Evolutionary conservation across 1,140 invertebrate genomes (phyloP).

Genomic region (Hyles vespertilio): DNA sequence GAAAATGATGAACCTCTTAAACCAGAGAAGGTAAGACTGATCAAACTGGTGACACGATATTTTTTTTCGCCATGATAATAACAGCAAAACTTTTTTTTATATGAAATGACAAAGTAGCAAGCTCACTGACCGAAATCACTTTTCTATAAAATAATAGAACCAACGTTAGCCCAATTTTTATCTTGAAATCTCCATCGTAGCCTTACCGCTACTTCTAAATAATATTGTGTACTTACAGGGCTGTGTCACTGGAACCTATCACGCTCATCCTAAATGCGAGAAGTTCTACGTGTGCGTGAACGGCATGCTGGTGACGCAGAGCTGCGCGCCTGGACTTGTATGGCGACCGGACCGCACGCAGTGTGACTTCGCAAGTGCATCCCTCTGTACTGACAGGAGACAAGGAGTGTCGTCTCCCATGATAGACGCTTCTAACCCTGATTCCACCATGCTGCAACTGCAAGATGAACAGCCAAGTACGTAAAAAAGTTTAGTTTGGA

Average conservation of each 20-base stretch:
- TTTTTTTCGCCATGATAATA: too few species aligned
- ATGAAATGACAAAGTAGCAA: too few species aligned
- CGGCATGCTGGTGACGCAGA: conserved; percentile 78
- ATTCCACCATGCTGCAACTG: conserved; percentile 30
- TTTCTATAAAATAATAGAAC: too few species aligned
- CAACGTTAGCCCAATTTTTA: too few species aligned
- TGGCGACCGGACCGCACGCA: conserved; percentile 80
- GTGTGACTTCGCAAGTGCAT: conserved; percentile 78
- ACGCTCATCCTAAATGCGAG: conserved; percentile 78
- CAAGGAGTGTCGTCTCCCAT: conserved; percentile 38
- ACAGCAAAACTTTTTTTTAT: too few species aligned
- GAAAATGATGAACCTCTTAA: conserved; percentile 16
- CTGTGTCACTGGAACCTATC: conserved; percentile 77
- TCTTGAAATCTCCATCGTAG: too few species aligned
- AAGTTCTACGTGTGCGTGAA: conserved; percentile 84
- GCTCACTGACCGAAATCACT: too few species aligned
- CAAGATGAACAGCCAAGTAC: background rate
- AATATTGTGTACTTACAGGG: conserved; percentile 28
- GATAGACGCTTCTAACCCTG: conserved; percentile 33
- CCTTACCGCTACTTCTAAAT: too few species aligned
- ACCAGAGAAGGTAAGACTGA: conserved; percentile 25
- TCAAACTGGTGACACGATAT: too few species aligned
- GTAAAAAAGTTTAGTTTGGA: too few species aligned
- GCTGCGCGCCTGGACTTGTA: conserved; percentile 82
- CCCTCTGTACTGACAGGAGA: conserved; percentile 46